phyloP scores from a whole-genome alignment of 2,888 invertebrate species.

The Parasteatoda lunata region DNA sequence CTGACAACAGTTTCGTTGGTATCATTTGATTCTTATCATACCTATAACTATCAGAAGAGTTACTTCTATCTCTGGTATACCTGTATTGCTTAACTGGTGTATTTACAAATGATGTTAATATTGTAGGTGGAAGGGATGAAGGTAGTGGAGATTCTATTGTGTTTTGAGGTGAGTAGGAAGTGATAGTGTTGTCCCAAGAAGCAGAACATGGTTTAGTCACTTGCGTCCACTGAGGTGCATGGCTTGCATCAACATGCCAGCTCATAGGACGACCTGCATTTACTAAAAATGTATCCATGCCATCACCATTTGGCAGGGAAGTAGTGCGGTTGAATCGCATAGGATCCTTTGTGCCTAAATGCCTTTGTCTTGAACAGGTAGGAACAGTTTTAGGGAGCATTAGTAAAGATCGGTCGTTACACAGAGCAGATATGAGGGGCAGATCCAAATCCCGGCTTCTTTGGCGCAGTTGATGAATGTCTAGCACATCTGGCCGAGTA shows the following conservation, averaged over 20 bases:
- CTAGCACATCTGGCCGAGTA: conserved; percentile 73
- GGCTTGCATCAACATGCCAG: conserved; percentile 68
- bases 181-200: conserved; percentile 53
- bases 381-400: conserved; percentile 76
- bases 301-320: conserved; percentile 46
- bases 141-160: not conserved
- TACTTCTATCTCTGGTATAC: conserved; percentile 8
- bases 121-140: conserved; percentile 53
- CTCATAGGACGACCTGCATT: conserved; percentile 65
- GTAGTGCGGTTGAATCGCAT: conserved; percentile 63
- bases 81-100: conserved; percentile 49
- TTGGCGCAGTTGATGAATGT: conserved; percentile 88
- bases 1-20: conserved; percentile 50
- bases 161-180: not conserved
- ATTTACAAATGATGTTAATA: conserved; percentile 63
- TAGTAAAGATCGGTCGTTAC: conserved; percentile 89
- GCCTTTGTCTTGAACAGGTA: conserved; percentile 66
- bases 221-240: conserved; percentile 37
- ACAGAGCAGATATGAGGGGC: conserved; percentile 92
- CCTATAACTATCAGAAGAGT: conserved; percentile 40
- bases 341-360: conserved; percentile 59
- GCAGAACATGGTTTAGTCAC: conserved; percentile 41
- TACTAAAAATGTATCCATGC: conserved; percentile 28
- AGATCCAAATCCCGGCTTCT: conserved; percentile 92
- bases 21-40: conserved; percentile 61